Base-by-base conservation (phyloP, 1,140 invertebrate genomes). In the Drosophila pallidifrons region DNA sequence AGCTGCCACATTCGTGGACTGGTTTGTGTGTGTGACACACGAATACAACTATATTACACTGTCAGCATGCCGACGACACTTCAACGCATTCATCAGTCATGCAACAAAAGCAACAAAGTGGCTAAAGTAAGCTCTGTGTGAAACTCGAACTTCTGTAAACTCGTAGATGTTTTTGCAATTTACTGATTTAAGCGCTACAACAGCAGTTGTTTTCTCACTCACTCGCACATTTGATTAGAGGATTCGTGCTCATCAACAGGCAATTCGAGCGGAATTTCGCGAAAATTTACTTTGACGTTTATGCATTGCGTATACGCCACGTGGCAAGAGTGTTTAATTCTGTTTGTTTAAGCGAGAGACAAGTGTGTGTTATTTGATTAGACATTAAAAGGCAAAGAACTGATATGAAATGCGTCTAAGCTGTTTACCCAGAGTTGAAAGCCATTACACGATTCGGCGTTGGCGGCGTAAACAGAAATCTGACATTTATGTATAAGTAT, bases 131-230 rank as follows among this genome's bases (percentile, higher is more conserved):
- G 47, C 11, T 47, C 5, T 41, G 11, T 4, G 20, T 3, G 11
- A 30, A 70, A 35, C 77, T 67, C 69, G 49, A 66, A 57, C 69
- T 70, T 75, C 46, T 65, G 63, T 59, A 38, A 11, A 10, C 35
- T 80, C 68, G 75, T 81, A 88, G 83, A 82, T 87, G 82, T 87
- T 87, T 87, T 87, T 79, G 82, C 82, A 87, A 87, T 87, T 87
- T 87, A 75, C 80, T 77, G 83, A 88, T 87, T 87, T 82, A 71
- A 54, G 66, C 51, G 64, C 74, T 83, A 80, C 81, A 75, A 83
- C 81, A 75, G 54, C 28, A 32, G 13, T 30, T 49, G 32, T 30
- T 28, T 47, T 58, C 46, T n/a, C 3, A 52, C 54, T 65, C 43
- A 10, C 16, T 25, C 32, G 41, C 10, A 46, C 13, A 13, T 13